Evolutionary conservation across 1,140 invertebrate species (phyloP), one percentile per base, ranked within the genome.

Genomic region (Anagrus nilaparvatae): DNA sequence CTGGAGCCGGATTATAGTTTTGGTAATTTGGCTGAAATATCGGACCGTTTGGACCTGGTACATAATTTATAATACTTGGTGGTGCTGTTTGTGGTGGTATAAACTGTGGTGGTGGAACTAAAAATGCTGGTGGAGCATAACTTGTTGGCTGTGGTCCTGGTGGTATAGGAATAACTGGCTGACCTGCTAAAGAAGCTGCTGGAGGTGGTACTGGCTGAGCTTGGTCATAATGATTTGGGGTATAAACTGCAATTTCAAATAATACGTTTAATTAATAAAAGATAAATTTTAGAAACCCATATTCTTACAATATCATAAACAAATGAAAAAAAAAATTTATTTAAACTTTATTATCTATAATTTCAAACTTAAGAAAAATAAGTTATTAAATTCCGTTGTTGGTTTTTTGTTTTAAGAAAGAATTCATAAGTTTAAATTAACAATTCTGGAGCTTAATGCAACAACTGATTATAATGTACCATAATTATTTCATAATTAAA

Each of bases 11-110:
- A 53, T 51, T 67, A 25, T 61, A 68, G n/a, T 63, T 57, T 47
- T 59, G 64, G 41, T 56, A 68, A 44, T 67, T 68, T 5, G 60
- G 59, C 47, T 54, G 61, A 47, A 66, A 69, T 27, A 62, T 40
- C 23, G 66, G 64, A 9, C 64, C 65, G 25, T 58, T 67, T 4
- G 64, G 64, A 19, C 56, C 57, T 35, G 62, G 44, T 17, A 68
- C 65, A 20, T 65, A 67, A 55, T 67, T 68, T n/a, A 67, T 62
- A 31, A 67, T 60, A 30, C 47, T 66, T 39, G 64, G 63, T 36
- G 67, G 66, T 20, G 67, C 60, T 10, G 64, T 57, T 48, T 66
- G 69, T 5, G 65, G 54, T 20, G 64, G 45, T 41, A 66, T 61
- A 24, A 66, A 70, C 18, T 69, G 67, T 1, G 67, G 63, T 0